These are phyloP conservation scores for Aselliscus stoliczkanus DNA, from an alignment of 2,797 vertebrate genomes.

Conservation along the genomic window DNA sequence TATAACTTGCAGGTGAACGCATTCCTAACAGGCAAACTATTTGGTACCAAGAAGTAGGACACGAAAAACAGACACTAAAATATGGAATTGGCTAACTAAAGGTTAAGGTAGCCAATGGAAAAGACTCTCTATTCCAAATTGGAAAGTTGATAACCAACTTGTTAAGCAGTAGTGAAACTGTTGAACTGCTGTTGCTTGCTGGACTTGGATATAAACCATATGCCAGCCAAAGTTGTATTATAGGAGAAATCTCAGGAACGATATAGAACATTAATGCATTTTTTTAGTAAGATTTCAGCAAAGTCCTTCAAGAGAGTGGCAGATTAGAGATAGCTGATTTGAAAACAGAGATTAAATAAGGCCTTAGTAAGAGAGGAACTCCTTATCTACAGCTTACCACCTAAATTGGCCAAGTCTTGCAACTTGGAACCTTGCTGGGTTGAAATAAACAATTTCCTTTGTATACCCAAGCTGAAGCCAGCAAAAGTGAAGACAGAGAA, in stretches of 20 bases:
- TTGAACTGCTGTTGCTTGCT: neutral
- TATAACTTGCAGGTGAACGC: neutral
- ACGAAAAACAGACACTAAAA: neutral
- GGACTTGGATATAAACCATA: neutral
- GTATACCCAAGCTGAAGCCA: neutral
- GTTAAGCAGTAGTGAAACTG: neutral
- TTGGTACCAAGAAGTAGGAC: neutral
- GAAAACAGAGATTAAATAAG: conserved; percentile 8
- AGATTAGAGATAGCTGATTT: neutral
- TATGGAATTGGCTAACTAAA: neutral
- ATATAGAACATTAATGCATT: neutral
- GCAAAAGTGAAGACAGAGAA: neutral
- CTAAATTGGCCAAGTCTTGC: neutral
- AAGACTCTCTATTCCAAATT: neutral
- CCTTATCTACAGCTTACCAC: neutral
- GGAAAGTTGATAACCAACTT: neutral
- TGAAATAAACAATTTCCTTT: conserved; percentile 2
- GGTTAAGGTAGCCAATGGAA: neutral
- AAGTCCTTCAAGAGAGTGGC: neutral
- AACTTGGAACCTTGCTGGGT: neutral
- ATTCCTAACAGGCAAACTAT: neutral
- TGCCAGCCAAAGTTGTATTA: neutral
- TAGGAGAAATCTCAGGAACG: neutral
- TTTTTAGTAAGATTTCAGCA: neutral
- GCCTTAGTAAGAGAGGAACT: neutral